Conservation (phyloP, 2,113 vertebrate genomes). For the Nycticebus coucang region DNA sequence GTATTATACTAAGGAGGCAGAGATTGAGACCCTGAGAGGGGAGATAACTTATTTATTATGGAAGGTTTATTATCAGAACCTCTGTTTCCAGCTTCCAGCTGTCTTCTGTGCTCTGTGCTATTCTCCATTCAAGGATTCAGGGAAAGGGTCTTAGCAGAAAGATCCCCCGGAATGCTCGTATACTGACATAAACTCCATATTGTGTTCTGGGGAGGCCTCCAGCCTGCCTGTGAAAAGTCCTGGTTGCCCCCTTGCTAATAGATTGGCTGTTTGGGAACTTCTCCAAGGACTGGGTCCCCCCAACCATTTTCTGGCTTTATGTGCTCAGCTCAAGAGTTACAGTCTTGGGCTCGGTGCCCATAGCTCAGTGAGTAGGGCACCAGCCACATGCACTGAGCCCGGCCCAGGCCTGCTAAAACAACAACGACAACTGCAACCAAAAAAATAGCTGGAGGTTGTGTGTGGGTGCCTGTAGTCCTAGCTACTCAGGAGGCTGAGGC, state of each 20-base stretch:
- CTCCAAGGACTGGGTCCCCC: too few relatives aligned
- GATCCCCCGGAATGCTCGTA: neutral
- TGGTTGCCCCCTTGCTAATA: neutral
- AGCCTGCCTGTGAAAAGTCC: neutral
- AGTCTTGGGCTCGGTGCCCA: too few relatives aligned
- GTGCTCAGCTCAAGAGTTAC: neutral
- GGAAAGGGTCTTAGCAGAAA: neutral
- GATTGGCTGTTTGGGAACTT: neutral
- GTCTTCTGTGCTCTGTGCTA: neutral
- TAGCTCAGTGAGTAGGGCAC: too few relatives aligned
- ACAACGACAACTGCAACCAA: too few relatives aligned
- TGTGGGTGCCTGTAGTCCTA: too few relatives aligned
- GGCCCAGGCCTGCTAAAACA: too few relatives aligned
- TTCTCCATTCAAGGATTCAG: neutral
- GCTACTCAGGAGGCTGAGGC: too few relatives aligned
- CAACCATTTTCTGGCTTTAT: neutral
- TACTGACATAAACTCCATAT: neutral
- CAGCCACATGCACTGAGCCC: too few relatives aligned
- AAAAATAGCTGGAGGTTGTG: too few relatives aligned
- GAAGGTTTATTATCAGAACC: neutral
- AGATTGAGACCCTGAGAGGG: neutral
- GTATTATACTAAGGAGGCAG: neutral
- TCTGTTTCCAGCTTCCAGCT: neutral
- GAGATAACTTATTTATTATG: neutral
- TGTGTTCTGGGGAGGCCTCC: neutral